Percentiles rank a stretch among this genome's conserved stretches.
These are phyloP conservation scores for Macrobrachium rosenbergii DNA, from an alignment of 1,140 invertebrate genomes.

Conservation along the genomic window DNA sequence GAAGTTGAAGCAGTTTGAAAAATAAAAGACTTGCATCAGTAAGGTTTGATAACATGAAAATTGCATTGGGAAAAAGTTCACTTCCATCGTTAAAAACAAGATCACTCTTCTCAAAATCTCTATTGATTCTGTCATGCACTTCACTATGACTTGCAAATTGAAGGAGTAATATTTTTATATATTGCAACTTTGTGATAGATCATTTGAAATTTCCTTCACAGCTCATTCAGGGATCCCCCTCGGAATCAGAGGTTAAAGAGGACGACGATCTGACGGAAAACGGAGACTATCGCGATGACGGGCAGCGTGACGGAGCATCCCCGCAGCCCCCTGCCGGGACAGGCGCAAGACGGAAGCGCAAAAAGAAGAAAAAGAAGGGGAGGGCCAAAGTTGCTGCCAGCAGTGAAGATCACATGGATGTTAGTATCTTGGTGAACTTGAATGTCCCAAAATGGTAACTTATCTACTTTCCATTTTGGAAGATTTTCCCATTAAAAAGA, in stretches of 20 bases:
- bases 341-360: conserved; percentile 45
- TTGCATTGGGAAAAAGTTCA: too few species aligned
- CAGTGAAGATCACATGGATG: conserved; percentile 77
- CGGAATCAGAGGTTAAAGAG: conserved; percentile 80
- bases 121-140: too few species aligned
- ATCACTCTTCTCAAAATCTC: too few species aligned
- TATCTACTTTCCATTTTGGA: neutral
- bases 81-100: too few species aligned
- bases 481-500: neutral
- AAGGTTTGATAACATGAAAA: too few species aligned
- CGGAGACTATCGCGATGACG: conserved; percentile 73
- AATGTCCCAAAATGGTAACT: neutral
- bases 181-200: neutral
- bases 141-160: too few species aligned
- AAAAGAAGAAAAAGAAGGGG: conserved; percentile 68
- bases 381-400: conserved; percentile 72
- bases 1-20: too few species aligned
- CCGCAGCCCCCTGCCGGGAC: conserved; percentile 38
- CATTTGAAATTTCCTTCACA: neutral
- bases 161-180: neutral
- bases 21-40: too few species aligned
- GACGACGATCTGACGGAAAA: conserved; percentile 75
- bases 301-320: conserved; percentile 68
- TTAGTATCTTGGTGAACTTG: conserved; percentile 59
- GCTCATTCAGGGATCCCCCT: conserved; percentile 71